phyloP scores from a whole-genome alignment of 2,113 vertebrate genomes.

The Oceanodroma tethys region DNA sequence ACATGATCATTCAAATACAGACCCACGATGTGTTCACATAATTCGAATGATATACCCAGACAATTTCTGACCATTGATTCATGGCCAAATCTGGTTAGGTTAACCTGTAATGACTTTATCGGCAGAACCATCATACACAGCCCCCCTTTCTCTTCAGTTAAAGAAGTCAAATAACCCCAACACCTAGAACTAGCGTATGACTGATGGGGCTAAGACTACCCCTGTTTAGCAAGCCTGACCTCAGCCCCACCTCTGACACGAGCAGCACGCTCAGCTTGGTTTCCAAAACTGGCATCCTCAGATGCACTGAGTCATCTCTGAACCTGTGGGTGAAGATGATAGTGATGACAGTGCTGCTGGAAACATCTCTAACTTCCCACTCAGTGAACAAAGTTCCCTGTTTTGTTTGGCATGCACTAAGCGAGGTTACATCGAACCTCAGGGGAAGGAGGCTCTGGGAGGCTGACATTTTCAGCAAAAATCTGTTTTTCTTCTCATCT shows the following conservation, averaged over 20 bases:
- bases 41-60: not conserved
- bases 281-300: conserved; percentile 13
- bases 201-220: not conserved
- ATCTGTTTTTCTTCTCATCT: not conserved
- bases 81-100: not conserved
- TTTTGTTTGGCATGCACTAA: not conserved
- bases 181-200: not conserved
- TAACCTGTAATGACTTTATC: not conserved
- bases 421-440: not conserved
- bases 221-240: not conserved
- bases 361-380: conserved; percentile 14
- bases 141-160: not conserved
- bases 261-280: not conserved
- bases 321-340: conserved; percentile 11
- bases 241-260: not conserved
- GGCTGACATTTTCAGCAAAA: not conserved
- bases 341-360: conserved; percentile 13
- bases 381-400: not conserved
- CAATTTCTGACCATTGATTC: not conserved
- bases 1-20: not conserved
- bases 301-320: conserved; percentile 15
- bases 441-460: not conserved
- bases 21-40: not conserved
- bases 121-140: not conserved
- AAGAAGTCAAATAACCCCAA: not conserved